phyloP scores from a whole-genome alignment of 2,113 vertebrate genomes.

The Garra rufa region DNA sequence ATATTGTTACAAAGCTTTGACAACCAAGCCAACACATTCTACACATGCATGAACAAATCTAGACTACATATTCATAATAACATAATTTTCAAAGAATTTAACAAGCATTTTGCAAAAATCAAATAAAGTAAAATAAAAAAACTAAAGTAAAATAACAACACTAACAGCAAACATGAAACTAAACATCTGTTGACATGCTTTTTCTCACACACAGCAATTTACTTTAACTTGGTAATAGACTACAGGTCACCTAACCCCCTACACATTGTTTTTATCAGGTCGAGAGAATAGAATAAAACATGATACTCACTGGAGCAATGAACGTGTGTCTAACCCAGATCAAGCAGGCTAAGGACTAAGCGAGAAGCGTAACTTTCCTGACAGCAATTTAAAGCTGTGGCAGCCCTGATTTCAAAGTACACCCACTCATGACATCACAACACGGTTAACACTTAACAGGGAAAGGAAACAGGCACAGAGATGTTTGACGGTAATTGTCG shows the following conservation, averaged over 20 bases:
- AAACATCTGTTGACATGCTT: not conserved
- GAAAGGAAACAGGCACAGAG: conserved; percentile 1
- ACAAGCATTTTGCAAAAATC: not conserved
- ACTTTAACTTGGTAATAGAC: not conserved
- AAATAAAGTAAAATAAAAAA: too few relatives aligned
- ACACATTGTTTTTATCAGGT: not conserved
- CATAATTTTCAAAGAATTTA: not conserved
- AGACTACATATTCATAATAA: too few relatives aligned
- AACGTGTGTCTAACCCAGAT: conserved; percentile 21
- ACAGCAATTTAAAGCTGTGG: conserved; percentile 59
- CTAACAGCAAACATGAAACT: not conserved
- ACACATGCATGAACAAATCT: not conserved
- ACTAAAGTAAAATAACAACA: not conserved
- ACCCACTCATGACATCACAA: conserved; percentile 70
- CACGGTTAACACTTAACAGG: conserved; percentile 22
- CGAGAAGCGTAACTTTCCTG: conserved; percentile 40
- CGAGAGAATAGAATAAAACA: conserved; percentile 11
- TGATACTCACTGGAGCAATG: conserved; percentile 38
- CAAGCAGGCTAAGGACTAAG: conserved; percentile 45
- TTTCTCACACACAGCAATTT: not conserved
- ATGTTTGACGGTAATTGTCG: not conserved
- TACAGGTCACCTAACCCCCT: not conserved
- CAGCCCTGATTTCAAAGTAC: conserved; percentile 60
- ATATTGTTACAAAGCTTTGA: conserved; percentile 1
- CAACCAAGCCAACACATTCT: not conserved